Conservation (phyloP, 2,113 vertebrate species). For the Sialia sialis region DNA sequence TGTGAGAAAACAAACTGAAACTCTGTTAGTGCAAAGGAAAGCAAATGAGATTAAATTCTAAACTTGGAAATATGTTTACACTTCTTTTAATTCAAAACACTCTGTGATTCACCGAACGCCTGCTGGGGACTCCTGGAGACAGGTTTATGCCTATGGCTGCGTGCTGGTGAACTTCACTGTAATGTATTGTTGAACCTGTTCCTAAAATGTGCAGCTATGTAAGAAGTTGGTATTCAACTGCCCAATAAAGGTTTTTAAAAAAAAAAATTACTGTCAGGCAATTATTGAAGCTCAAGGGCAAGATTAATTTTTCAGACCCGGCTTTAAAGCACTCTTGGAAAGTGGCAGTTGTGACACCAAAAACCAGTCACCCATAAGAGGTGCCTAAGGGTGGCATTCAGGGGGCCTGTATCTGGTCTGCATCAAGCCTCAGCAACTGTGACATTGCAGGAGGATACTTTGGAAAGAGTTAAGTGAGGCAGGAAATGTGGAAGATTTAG, state of each 20-base stretch:
- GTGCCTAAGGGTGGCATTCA: background rate
- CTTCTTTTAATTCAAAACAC: background rate
- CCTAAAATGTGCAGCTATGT: background rate
- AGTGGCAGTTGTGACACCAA: background rate
- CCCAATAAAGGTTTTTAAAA: background rate
- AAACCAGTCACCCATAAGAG: background rate
- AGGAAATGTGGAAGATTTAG: conserved; percentile 18
- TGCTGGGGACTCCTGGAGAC: background rate
- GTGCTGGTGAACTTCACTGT: background rate
- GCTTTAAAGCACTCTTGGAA: background rate
- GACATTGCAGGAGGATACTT: background rate
- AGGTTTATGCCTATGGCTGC: accelerated
- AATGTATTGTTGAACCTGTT: background rate
- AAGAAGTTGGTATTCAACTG: background rate
- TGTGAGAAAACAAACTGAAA: background rate
- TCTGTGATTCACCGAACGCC: background rate
- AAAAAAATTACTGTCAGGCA: background rate
- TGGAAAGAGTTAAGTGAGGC: conserved; percentile 5
- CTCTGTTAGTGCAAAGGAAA: background rate
- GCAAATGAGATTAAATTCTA: background rate
- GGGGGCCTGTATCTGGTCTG: background rate
- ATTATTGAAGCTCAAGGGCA: background rate
- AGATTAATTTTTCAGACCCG: background rate
- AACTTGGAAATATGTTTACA: background rate
- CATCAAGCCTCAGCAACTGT: background rate